Evolutionary conservation across 1,140 invertebrate genomes (phyloP).

Genomic region (Araneus ventricosus): DNA sequence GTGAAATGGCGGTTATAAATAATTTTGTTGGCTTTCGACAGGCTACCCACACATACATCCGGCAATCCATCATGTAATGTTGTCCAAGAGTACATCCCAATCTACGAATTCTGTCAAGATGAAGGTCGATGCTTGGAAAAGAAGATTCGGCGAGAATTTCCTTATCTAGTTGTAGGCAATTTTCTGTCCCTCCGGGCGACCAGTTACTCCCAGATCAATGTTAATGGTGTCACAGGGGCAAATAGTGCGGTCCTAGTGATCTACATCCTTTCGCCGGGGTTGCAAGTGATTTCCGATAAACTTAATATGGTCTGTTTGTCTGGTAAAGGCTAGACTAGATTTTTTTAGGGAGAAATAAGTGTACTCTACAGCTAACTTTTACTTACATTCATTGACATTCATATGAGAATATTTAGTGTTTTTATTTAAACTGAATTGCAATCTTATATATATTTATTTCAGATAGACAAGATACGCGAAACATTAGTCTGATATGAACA

Average conservation of each 20-base stretch:
- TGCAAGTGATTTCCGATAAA: background rate
- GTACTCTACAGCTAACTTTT: background rate
- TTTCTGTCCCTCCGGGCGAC: slow-evolving; percentile 2
- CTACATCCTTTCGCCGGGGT: background rate
- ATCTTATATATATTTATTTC: too few relatives aligned
- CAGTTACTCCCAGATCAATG: slow-evolving; percentile 21
- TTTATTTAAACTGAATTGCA: too few relatives aligned
- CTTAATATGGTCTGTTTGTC: background rate
- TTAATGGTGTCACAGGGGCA: slow-evolving; percentile 26
- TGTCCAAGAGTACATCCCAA: background rate
- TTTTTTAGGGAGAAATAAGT: background rate
- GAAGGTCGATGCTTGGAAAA: background rate
- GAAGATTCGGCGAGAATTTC: background rate
- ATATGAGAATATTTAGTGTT: too few relatives aligned
- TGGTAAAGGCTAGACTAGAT: background rate
- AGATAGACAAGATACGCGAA: too few relatives aligned
- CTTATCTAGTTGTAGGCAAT: slow-evolving; percentile 30
- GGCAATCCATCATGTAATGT: background rate
- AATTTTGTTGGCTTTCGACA: background rate
- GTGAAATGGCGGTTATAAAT: slow-evolving; percentile 1
- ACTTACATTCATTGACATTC: too few relatives aligned
- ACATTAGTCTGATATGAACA: too few relatives aligned
- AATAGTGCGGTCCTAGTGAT: background rate
- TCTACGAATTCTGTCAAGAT: slow-evolving; percentile 7
- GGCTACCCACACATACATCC: background rate